Percentiles rank a stretch among this genome's conserved stretches.
These are phyloP conservation scores for Pelosia muscerda DNA, from an alignment of 2,888 invertebrate species.

Conservation along the genomic window DNA sequence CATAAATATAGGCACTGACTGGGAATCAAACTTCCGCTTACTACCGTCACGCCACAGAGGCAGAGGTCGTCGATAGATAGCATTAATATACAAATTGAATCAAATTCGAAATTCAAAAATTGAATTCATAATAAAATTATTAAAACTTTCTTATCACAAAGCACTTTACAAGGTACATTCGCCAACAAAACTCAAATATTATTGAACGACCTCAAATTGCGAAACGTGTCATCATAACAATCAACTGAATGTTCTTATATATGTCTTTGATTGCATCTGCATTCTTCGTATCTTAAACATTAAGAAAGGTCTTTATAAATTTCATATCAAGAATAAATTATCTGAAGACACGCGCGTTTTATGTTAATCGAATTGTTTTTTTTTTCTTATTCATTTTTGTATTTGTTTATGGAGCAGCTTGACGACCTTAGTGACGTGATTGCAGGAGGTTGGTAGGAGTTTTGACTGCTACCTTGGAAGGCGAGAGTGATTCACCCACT, in stretches of 20 bases:
- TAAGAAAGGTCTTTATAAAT: constrained; percentile 38
- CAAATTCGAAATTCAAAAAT: not conserved
- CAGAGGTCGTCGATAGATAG: no score
- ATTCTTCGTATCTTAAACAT: constrained; percentile 23
- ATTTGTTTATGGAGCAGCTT: not conserved
- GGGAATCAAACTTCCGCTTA: no score
- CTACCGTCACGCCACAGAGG: no score
- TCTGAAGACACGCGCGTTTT: constrained; percentile 24
- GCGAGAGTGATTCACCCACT: not conserved
- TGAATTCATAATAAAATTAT: not conserved
- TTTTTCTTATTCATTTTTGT: constrained; percentile 27
- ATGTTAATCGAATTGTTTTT: constrained; percentile 45
- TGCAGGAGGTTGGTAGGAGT: not conserved
- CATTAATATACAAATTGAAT: no score
- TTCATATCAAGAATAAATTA: constrained; percentile 41
- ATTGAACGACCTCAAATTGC: not conserved
- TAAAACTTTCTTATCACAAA: not conserved
- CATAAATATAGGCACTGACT: no score
- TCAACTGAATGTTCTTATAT: constrained; percentile 9
- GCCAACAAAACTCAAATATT: not conserved
- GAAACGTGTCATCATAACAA: not conserved
- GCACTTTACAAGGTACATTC: not conserved
- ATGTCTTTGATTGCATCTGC: constrained; percentile 28
- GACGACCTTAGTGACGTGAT: not conserved
- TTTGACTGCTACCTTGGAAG: not conserved